phyloP scores from a whole-genome alignment of 1,140 invertebrate genomes.

The Eulimnadia texana region DNA sequence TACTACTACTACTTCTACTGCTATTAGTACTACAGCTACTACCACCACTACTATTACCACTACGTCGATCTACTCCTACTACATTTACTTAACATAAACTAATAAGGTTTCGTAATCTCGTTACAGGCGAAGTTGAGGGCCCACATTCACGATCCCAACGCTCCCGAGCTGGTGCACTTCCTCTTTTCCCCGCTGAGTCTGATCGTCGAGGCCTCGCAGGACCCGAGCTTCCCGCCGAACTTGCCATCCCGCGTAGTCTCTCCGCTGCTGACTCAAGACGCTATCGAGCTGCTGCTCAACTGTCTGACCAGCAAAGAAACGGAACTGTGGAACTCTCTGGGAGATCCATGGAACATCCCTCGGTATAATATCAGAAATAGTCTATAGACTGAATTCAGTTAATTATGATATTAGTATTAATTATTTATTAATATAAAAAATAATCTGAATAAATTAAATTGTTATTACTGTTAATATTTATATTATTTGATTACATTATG shows the following conservation, averaged over 20 bases:
- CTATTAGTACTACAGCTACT: too few relatives aligned
- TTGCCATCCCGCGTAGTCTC: conserved; percentile 72
- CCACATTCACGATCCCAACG: conserved; percentile 97
- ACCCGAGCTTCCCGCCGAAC: conserved; percentile 65
- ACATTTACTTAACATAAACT: too few relatives aligned
- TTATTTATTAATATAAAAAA: too few relatives aligned
- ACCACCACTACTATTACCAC: too few relatives aligned
- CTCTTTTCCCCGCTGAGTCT: conserved; percentile 92
- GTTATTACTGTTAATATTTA: neutral
- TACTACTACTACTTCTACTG: too few relatives aligned
- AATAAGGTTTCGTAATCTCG: neutral
- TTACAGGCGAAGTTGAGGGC: conserved; percentile 75
- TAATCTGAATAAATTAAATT: too few relatives aligned
- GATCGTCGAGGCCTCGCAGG: conserved; percentile 87
- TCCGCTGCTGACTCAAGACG: conserved; percentile 78
- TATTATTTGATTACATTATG: neutral
- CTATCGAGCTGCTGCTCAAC: conserved; percentile 86
- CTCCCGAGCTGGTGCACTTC: conserved; percentile 95
- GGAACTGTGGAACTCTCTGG: conserved; percentile 92
- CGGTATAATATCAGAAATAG: conserved; percentile 33
- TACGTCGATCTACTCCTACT: too few relatives aligned
- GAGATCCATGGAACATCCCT: conserved; percentile 79
- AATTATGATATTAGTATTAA: too few relatives aligned
- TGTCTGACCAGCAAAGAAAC: conserved; percentile 96
- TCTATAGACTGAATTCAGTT: neutral